Evolutionary conservation across 2,888 invertebrate genomes (phyloP).

Genomic region (Pycnomerus fuliginosus): DNA sequence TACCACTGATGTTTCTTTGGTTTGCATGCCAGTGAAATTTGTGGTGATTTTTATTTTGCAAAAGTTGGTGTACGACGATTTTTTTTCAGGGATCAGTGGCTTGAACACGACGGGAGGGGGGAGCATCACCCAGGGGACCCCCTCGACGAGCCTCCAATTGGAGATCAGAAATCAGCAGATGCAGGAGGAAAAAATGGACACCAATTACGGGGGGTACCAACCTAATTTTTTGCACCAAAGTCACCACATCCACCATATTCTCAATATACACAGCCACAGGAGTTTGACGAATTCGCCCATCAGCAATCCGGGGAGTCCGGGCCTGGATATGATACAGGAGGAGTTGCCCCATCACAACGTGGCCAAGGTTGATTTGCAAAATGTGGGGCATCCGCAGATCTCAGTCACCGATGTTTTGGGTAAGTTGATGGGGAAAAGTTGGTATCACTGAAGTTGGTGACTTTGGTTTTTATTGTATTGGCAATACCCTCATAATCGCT

Average conservation of each 20-base stretch:
- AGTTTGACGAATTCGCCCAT: slow-evolving; percentile 64
- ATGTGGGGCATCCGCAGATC: slow-evolving; percentile 73
- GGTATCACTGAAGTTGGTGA: too few relatives aligned
- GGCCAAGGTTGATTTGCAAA: slow-evolving; percentile 47
- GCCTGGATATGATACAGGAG: slow-evolving; percentile 77
- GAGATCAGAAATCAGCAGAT: slow-evolving; percentile 42
- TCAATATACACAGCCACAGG: slow-evolving; percentile 55
- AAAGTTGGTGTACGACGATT: neutral
- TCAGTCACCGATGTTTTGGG: slow-evolving; percentile 76
- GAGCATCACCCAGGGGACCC: slow-evolving; percentile 74
- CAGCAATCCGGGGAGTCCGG: slow-evolving; percentile 65
- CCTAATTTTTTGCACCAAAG: slow-evolving; percentile 35
- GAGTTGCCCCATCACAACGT: slow-evolving; percentile 57
- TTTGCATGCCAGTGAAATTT: neutral
- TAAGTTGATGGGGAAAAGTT: too few relatives aligned
- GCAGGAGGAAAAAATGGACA: slow-evolving; percentile 57
- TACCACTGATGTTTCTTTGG: neutral
- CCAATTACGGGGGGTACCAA: slow-evolving; percentile 8
- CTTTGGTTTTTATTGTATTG: too few relatives aligned
- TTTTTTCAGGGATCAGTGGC: slow-evolving; percentile 65
- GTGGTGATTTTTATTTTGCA: too few relatives aligned
- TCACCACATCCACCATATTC: slow-evolving; percentile 48
- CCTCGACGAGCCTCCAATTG: slow-evolving; percentile 51
- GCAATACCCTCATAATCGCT: too few relatives aligned
- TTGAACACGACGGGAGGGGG: slow-evolving; percentile 65